A percentile compares a stretch with the other conserved stretches of the same genome.
Evolutionary conservation across 2,888 invertebrate species (phyloP).

Genomic region (Notodonta dromedarius): DNA sequence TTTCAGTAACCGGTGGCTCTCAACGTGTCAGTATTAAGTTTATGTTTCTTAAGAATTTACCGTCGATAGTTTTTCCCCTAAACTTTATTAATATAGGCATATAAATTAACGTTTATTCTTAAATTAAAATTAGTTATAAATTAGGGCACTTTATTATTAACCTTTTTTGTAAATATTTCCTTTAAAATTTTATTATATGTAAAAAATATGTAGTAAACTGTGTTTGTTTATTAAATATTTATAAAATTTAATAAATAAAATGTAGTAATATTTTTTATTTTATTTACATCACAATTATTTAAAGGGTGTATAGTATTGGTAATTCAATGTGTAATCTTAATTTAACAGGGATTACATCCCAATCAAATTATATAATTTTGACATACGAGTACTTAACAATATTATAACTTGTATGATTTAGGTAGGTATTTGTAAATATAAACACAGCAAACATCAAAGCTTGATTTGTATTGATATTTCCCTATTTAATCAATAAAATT

Average conservation of each 20-base stretch:
- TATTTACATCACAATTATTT: background rate
- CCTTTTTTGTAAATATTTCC: constrained; percentile 10
- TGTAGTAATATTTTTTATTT: background rate
- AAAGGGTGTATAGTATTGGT: background rate
- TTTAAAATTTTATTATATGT: background rate
- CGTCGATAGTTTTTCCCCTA: background rate
- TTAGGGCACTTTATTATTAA: too few relatives aligned
- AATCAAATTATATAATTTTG: too few relatives aligned
- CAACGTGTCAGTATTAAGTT: background rate
- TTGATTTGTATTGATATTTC: too few relatives aligned
- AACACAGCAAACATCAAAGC: too few relatives aligned
- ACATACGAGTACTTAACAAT: too few relatives aligned
- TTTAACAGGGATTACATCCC: too few relatives aligned
- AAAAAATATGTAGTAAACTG: background rate
- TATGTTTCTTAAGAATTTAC: background rate
- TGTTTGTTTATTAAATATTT: background rate
- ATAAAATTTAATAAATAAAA: constrained; percentile 4
- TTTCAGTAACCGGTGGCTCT: background rate
- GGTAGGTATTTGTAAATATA: too few relatives aligned
- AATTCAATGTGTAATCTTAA: too few relatives aligned
- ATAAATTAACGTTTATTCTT: background rate
- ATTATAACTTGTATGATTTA: too few relatives aligned
- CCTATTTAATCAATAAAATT: too few relatives aligned
- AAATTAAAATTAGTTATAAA: too few relatives aligned
- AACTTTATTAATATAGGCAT: background rate